A percentile compares a stretch with the other conserved stretches of the same genome.
Evolutionary conservation across 1,140 invertebrate species (phyloP).

Genomic region (Holcopasites calliopsidis): DNA sequence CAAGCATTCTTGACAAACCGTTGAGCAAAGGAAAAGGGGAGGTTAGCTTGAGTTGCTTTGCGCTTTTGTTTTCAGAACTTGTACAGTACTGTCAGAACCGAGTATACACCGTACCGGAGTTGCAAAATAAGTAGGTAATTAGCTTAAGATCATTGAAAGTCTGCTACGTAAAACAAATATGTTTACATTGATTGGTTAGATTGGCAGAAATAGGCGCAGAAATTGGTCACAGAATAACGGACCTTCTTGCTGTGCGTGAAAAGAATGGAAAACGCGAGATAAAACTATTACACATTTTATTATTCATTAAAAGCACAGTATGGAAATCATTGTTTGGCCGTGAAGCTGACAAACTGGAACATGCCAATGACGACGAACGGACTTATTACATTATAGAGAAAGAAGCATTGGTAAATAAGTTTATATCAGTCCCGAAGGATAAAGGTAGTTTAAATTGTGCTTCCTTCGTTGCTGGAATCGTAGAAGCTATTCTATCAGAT

Average conservation of each 20-base stretch:
- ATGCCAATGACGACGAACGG: constrained; percentile 98
- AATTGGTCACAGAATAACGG: constrained; percentile 95
- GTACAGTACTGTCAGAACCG: constrained; percentile 99
- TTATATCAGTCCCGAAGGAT: constrained; percentile 98
- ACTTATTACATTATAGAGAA: constrained; percentile 99
- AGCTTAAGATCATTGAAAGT: background rate
- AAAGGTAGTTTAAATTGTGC: constrained; percentile 98
- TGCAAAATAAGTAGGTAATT: constrained; percentile 90
- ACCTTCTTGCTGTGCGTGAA: constrained; percentile 96
- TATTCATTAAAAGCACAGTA: constrained; percentile 97
- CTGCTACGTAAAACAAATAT: background rate
- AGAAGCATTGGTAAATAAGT: constrained; percentile 97
- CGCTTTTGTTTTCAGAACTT: constrained; percentile 97
- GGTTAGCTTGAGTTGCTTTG: constrained; percentile 95
- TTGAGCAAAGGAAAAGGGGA: constrained; percentile 95
- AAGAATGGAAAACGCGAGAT: constrained; percentile 96
- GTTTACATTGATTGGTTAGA: constrained; percentile 83
- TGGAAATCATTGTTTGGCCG: constrained; percentile 99
- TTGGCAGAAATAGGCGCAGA: constrained; percentile 96
- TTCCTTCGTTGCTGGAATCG: constrained; percentile 98
- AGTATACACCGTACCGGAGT: constrained; percentile 95
- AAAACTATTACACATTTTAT: constrained; percentile 95
- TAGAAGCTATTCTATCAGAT: constrained; percentile 96
- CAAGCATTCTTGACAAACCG: constrained; percentile 94
- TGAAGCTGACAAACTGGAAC: constrained; percentile 99